phyloP scores from a whole-genome alignment of 1,140 invertebrate species.

The Hyles vespertilio region DNA sequence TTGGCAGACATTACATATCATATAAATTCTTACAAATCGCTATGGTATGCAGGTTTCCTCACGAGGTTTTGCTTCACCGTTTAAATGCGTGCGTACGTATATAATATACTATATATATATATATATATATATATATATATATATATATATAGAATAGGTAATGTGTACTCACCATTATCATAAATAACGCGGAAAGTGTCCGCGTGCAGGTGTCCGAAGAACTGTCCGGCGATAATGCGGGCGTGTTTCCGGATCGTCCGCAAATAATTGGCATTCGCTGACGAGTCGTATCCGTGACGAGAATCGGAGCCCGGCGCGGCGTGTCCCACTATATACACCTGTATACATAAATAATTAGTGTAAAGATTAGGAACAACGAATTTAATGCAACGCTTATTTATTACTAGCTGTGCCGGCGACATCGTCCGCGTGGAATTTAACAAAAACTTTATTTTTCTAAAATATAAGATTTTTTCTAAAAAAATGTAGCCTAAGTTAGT shows the following conservation, averaged over 20 bases:
- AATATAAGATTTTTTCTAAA: no score
- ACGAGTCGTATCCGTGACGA: constrained; percentile 77
- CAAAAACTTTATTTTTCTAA: no score
- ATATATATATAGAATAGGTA: neutral
- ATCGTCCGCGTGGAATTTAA: no score
- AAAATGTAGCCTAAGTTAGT: no score
- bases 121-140: neutral
- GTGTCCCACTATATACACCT: constrained; percentile 94
- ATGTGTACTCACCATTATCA: constrained; percentile 50
- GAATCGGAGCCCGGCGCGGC: constrained; percentile 92
- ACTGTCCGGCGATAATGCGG: constrained; percentile 90
- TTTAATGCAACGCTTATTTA: neutral
- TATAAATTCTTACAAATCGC: no score
- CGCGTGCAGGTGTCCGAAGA: constrained; percentile 94
- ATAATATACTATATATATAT: no score
- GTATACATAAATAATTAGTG: constrained; percentile 18
- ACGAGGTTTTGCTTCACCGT: no score
- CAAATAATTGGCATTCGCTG: constrained; percentile 83
- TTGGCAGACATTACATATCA: no score
- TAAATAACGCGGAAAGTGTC: constrained; percentile 90
- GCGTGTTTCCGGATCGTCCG: constrained; percentile 83
- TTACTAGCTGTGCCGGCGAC: no score
- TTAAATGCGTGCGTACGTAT: no score
- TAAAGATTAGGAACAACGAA: no score
- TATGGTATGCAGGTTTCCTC: no score